These are phyloP conservation scores for Leucoraja ocellata DNA, from an alignment of 2,797 vertebrate species.

Conservation along the genomic window DNA sequence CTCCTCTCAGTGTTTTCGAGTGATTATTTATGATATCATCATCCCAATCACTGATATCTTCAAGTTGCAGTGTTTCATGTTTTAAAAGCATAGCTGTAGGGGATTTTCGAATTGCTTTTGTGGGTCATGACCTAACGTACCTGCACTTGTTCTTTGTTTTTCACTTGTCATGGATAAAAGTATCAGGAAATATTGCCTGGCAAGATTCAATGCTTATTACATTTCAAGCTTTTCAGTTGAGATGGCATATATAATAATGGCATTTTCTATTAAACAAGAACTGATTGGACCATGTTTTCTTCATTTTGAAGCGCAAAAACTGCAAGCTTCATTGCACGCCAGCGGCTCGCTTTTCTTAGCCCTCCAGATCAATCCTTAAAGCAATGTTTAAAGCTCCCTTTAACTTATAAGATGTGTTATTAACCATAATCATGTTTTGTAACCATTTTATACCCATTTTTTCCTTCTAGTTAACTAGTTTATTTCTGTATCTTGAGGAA, in stretches of 20 bases:
- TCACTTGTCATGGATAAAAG: conserved; percentile 13
- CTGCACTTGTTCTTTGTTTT: neutral
- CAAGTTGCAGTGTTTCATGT: neutral
- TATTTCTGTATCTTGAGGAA: neutral
- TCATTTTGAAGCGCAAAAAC: neutral
- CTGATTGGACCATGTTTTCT: neutral
- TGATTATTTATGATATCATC: neutral
- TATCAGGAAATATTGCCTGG: neutral
- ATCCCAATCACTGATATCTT: neutral
- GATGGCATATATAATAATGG: neutral
- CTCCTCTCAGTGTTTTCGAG: neutral
- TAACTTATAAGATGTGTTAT: neutral
- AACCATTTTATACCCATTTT: neutral
- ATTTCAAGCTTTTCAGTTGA: neutral
- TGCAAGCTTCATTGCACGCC: neutral
- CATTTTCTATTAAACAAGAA: neutral
- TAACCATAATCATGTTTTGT: neutral
- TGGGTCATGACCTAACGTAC: neutral
- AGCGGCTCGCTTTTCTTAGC: no score
- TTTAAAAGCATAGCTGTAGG: neutral
- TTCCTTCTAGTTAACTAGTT: neutral
- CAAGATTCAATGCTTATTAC: neutral
- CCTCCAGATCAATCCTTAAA: neutral
- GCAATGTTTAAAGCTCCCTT: neutral
- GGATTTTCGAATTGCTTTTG: neutral